A percentile compares a stretch with the other conserved stretches of the same genome.
Conservation (phyloP, 2,797 vertebrate genomes). For the Spinus pinus region DNA sequence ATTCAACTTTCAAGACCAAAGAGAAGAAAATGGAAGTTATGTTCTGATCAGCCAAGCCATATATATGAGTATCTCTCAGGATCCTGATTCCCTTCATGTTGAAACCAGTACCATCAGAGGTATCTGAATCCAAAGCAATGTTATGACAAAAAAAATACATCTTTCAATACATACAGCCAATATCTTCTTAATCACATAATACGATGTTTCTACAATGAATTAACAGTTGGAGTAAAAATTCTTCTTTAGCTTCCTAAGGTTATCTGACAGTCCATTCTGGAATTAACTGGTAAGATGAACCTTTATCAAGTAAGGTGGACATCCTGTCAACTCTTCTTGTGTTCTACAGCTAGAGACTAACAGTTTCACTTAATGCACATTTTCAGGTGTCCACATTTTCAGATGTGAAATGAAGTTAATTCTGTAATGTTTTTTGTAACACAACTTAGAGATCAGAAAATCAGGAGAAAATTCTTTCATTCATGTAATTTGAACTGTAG, state of each 20-base stretch:
- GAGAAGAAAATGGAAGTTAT: neutral
- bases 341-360: slow-evolving; percentile 19
- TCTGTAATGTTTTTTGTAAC: slow-evolving; percentile 80
- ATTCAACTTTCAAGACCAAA: neutral
- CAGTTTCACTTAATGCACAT: slow-evolving; percentile 19
- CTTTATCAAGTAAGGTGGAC: neutral
- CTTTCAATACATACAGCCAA: neutral
- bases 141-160: neutral
- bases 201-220: neutral
- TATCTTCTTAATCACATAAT: neutral
- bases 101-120: neutral
- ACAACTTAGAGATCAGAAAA: slow-evolving; percentile 76
- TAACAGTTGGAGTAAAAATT: neutral
- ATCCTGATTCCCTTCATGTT: neutral
- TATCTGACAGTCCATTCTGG: neutral
- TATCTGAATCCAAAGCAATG: neutral
- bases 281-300: neutral
- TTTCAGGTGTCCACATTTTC: slow-evolving; percentile 19
- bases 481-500: slow-evolving; percentile 79
- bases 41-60: neutral
- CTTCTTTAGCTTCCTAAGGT: neutral
- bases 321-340: neutral
- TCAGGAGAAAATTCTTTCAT: slow-evolving; percentile 83
- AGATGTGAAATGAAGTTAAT: slow-evolving; percentile 50
- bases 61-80: neutral